Percentiles rank a stretch among this genome's conserved stretches.
Evolutionary conservation across 2,797 vertebrate genomes (phyloP).

Genomic region (Epinephelus coioides): DNA sequence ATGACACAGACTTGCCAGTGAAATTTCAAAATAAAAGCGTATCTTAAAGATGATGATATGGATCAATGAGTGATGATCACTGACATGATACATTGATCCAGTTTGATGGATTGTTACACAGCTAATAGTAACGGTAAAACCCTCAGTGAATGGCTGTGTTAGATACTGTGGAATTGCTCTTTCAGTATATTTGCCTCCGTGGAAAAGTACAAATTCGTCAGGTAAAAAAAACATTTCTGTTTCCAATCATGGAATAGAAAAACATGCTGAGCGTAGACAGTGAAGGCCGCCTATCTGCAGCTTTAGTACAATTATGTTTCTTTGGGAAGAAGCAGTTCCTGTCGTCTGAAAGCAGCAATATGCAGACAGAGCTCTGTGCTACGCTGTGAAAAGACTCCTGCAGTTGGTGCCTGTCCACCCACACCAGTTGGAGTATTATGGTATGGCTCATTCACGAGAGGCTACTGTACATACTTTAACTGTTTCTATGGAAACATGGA

Average conservation of each 20-base stretch:
- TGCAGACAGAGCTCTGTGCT: constrained; percentile 54
- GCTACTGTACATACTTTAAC: constrained; percentile 61
- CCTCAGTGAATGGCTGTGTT: not conserved
- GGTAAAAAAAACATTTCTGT: not conserved
- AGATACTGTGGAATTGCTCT: not conserved
- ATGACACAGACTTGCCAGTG: too few species aligned
- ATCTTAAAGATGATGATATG: too few species aligned
- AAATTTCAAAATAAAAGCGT: too few species aligned
- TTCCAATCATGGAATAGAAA: not conserved
- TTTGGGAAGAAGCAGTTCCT: constrained; percentile 34
- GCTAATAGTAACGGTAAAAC: not conserved
- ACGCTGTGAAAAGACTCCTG: constrained; percentile 60
- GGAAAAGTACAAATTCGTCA: not conserved
- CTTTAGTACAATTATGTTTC: not conserved
- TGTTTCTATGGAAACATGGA: constrained; percentile 81
- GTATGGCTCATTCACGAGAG: constrained; percentile 78
- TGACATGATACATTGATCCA: too few species aligned
- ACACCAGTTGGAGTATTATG: constrained; percentile 73
- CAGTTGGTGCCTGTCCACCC: constrained; percentile 64
- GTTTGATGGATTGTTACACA: too few species aligned
- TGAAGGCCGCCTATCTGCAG: not conserved
- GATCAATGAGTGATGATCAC: too few species aligned
- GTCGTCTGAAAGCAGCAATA: constrained; percentile 27
- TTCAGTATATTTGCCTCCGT: not conserved
- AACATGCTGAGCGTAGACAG: not conserved